These are phyloP conservation scores for Novumbra hubbsi DNA, from an alignment of 2,797 vertebrate species.

Conservation along the genomic window DNA sequence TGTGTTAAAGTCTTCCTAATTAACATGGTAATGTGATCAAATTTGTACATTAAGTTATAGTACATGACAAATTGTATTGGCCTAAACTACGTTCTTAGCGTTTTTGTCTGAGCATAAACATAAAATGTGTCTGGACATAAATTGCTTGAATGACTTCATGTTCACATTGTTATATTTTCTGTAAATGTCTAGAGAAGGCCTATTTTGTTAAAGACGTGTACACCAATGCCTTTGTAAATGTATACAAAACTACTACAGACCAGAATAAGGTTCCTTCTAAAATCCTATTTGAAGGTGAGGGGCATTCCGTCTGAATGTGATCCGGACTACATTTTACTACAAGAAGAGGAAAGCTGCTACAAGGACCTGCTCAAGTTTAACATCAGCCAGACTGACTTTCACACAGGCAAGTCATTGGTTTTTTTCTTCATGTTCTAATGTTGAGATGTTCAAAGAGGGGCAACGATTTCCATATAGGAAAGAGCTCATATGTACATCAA, in stretches of 20 bases:
- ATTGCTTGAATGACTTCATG: neutral
- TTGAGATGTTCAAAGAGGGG: neutral
- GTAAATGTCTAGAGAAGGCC: neutral
- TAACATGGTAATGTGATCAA: neutral
- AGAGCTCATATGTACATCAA: neutral
- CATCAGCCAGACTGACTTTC: conserved; percentile 1
- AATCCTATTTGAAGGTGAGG: neutral
- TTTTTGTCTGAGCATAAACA: neutral
- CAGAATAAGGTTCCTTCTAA: neutral
- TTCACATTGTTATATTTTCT: neutral
- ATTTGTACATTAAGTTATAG: neutral
- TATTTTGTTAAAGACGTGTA: neutral
- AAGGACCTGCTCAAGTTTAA: neutral
- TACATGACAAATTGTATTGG: neutral
- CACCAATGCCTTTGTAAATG: neutral
- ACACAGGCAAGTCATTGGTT: neutral
- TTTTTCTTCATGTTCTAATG: neutral
- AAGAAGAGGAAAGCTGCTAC: neutral
- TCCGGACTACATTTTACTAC: neutral
- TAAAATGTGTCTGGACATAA: neutral
- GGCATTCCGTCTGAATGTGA: neutral
- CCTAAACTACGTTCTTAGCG: neutral
- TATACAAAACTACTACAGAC: neutral
- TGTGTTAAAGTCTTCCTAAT: neutral
- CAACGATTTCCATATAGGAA: neutral